Percentiles rank a stretch among this genome's conserved stretches.
Conservation (phyloP, 92 coral and sea anemone species). For the Scolanthus callimorphus region DNA sequence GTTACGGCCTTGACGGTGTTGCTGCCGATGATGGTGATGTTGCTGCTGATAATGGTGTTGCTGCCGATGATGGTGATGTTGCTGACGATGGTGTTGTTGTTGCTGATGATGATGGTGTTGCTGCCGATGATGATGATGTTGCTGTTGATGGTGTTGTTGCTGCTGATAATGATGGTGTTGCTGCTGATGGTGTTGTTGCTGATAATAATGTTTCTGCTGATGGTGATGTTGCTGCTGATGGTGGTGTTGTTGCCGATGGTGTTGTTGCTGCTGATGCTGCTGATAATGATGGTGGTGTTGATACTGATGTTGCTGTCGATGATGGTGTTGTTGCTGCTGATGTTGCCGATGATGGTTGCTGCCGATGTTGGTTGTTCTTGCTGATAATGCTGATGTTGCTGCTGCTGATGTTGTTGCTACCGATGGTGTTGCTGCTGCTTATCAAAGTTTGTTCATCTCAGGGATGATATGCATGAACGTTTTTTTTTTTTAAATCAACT, state of each 20-base stretch:
- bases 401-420: no score
- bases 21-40: no score
- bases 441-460: no score
- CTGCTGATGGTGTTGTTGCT: background rate
- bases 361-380: no score
- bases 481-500: no score
- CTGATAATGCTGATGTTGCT: no score
- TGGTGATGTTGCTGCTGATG: background rate
- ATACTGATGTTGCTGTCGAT: no score
- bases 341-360: background rate
- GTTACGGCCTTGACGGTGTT: no score
- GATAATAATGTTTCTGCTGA: background rate
- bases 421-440: no score
- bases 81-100: background rate
- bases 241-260: background rate
- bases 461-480: no score
- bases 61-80: background rate
- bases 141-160: background rate
- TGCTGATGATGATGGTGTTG: background rate
- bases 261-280: background rate
- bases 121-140: background rate
- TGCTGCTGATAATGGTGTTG: no score
- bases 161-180: background rate
- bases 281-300: background rate
- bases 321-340: background rate